Percentiles rank a stretch among this genome's conserved stretches.
phyloP scores from a whole-genome alignment of 2,888 invertebrate genomes.

The Ryuthela nishihirai region DNA sequence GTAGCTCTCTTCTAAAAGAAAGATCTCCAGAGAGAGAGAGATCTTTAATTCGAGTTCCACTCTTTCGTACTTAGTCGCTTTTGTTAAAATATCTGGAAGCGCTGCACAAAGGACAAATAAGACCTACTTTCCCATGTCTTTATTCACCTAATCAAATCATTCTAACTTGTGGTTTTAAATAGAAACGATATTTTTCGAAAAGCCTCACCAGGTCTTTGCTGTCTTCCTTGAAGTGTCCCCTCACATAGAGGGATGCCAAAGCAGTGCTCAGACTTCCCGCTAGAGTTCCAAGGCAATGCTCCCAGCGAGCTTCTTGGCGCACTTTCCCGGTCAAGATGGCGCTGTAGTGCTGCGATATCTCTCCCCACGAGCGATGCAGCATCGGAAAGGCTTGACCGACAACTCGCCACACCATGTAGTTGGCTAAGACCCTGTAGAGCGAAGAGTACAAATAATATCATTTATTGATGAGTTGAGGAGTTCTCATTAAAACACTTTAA shows the following conservation, averaged over 20 bases:
- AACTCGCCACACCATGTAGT: slow-evolving; percentile 84
- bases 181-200: background rate
- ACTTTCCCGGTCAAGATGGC: slow-evolving; percentile 69
- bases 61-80: too few relatives aligned
- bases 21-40: too few relatives aligned
- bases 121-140: too few relatives aligned
- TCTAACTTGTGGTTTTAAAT: too few relatives aligned
- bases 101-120: too few relatives aligned
- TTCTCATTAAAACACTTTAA: too few relatives aligned
- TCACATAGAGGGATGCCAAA: slow-evolving; percentile 68
- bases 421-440: slow-evolving; percentile 68
- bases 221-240: slow-evolving; percentile 78
- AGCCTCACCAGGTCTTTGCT: slow-evolving; percentile 64
- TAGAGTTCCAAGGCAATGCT: slow-evolving; percentile 71
- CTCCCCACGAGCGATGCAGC: slow-evolving; percentile 53
- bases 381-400: slow-evolving; percentile 37
- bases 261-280: slow-evolving; percentile 35
- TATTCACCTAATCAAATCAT: too few relatives aligned
- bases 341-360: slow-evolving; percentile 73
- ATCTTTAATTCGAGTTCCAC: too few relatives aligned
- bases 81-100: too few relatives aligned
- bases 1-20: too few relatives aligned
- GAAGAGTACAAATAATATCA: too few relatives aligned
- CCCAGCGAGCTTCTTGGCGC: slow-evolving; percentile 72
- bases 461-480: too few relatives aligned